These are phyloP conservation scores for Pempheris klunzingeri DNA, from an alignment of 2,797 vertebrate genomes.

Conservation along the genomic window DNA sequence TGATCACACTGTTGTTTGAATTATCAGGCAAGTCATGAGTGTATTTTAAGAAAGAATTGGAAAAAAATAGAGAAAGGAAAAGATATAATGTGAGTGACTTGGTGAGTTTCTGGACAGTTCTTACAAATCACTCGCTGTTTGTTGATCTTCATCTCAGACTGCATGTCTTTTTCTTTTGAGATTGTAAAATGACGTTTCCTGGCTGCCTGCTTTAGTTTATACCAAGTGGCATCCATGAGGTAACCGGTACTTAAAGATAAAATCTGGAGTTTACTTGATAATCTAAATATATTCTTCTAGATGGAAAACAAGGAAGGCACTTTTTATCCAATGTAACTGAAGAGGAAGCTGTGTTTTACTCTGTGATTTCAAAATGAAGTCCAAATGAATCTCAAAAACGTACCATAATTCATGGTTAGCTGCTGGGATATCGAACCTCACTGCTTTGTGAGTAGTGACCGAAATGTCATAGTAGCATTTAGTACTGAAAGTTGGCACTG, in stretches of 20 bases:
- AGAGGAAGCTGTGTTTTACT: conserved; percentile 6
- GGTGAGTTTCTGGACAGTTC: conserved; percentile 18
- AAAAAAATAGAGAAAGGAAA: conserved; percentile 4
- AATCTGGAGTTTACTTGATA: conserved; percentile 53
- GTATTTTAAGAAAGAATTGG: conserved; percentile 21
- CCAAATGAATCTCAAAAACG: background rate
- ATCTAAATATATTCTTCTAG: conserved; percentile 52
- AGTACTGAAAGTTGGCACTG: background rate
- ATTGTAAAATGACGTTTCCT: conserved; percentile 44
- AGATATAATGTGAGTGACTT: conserved; percentile 25
- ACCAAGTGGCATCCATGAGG: conserved; percentile 40
- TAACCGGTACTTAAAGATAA: conserved; percentile 47
- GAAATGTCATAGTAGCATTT: background rate
- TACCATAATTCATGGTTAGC: background rate
- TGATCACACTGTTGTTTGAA: conserved; percentile 46
- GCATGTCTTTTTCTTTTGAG: conserved; percentile 32
- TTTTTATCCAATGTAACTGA: conserved; percentile 8
- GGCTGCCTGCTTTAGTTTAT: conserved; percentile 54
- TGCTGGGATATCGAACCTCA: background rate
- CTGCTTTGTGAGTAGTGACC: background rate
- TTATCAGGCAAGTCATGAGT: conserved; percentile 20
- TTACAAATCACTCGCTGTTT: conserved; percentile 29
- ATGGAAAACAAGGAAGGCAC: conserved; percentile 23
- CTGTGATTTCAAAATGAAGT: conserved; percentile 5
- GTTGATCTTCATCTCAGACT: conserved; percentile 44